Percentiles rank a stretch among this genome's conserved stretches.
Evolutionary conservation across 2,888 invertebrate genomes (phyloP).

Genomic region (Catocala nupta): DNA sequence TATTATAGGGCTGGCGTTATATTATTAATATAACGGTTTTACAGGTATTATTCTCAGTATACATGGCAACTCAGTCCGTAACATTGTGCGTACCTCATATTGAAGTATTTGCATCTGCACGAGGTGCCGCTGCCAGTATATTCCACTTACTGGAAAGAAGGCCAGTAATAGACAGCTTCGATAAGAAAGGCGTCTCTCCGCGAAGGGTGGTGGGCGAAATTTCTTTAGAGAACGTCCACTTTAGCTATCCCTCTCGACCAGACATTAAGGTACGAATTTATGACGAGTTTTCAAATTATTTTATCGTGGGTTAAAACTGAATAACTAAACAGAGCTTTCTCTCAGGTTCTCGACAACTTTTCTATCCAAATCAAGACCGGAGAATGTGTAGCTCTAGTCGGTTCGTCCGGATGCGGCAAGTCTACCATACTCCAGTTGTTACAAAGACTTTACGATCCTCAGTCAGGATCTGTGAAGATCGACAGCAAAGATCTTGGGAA

Average conservation of each 20-base stretch:
- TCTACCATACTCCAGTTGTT: conserved; percentile 93
- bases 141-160: conserved; percentile 91
- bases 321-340: neutral
- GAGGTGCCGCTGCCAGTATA: conserved; percentile 91
- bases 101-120: conserved; percentile 91
- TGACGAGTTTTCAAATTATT: neutral
- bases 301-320: too few relatives aligned
- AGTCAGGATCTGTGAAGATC: conserved; percentile 85
- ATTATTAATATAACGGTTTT: conserved; percentile 2
- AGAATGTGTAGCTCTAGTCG: conserved; percentile 91
- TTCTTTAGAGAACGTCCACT: conserved; percentile 90
- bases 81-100: conserved; percentile 92
- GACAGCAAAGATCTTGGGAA: conserved; percentile 90
- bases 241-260: conserved; percentile 92
- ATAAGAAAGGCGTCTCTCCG: conserved; percentile 87
- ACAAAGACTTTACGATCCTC: conserved; percentile 91
- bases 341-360: conserved; percentile 89
- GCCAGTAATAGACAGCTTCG: conserved; percentile 91
- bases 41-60: conserved; percentile 91
- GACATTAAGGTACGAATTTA: conserved; percentile 85
- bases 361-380: conserved; percentile 89
- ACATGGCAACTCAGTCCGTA: conserved; percentile 92
- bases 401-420: conserved; percentile 93
- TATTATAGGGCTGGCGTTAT: neutral
- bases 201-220: conserved; percentile 89